phyloP scores from a whole-genome alignment of 2,113 vertebrate species.

The Sinocyclocheilus maitianheensis region DNA sequence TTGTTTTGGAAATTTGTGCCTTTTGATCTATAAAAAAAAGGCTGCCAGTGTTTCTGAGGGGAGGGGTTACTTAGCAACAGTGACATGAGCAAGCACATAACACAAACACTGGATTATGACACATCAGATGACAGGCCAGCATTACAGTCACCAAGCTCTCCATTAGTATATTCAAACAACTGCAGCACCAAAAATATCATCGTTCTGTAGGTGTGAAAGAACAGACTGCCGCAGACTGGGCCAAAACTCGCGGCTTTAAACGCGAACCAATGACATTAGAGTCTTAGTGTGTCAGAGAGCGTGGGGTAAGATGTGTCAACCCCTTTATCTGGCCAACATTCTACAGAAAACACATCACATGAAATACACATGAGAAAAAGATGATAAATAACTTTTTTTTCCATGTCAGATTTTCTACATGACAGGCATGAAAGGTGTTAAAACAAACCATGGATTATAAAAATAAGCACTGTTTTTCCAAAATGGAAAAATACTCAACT shows the following conservation, averaged over 20 bases:
- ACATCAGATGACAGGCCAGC: constrained; percentile 11
- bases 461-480: not conserved
- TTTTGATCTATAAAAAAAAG: constrained; percentile 23
- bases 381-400: not conserved
- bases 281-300: not conserved
- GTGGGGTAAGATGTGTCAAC: not conserved
- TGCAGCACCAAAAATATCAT: not conserved
- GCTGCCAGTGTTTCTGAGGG: not conserved
- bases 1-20: constrained; percentile 8
- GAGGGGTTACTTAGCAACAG: constrained; percentile 34
- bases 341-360: not conserved
- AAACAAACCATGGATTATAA: not conserved
- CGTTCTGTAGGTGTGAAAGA: not conserved
- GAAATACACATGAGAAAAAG: not conserved
- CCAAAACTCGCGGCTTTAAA: not conserved
- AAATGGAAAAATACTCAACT: not conserved
- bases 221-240: not conserved
- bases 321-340: not conserved
- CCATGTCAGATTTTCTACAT: not conserved
- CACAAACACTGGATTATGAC: constrained; percentile 24
- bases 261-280: not conserved
- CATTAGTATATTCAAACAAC: constrained; percentile 6
- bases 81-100: constrained; percentile 1
- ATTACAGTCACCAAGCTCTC: constrained; percentile 5
- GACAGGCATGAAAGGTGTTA: not conserved